These are phyloP conservation scores for Boulengeromyrus knoepffleri DNA, from an alignment of 2,113 vertebrate genomes.

Conservation along the genomic window DNA sequence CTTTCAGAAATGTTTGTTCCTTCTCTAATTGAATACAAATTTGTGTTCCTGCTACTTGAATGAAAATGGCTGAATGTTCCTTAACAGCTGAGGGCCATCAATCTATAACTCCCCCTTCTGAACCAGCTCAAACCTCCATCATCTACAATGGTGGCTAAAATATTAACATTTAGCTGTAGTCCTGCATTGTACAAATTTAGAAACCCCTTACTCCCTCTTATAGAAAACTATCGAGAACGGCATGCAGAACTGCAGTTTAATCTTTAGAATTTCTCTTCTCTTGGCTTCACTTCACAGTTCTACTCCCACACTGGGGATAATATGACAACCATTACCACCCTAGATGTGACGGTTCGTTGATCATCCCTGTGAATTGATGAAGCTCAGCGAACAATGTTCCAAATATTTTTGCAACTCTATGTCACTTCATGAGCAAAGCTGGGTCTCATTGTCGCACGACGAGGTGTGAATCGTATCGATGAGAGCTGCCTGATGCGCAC, in stretches of 20 bases:
- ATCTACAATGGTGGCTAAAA: neutral
- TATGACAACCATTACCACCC: neutral
- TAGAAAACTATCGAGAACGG: neutral
- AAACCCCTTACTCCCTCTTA: neutral
- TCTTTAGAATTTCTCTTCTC: neutral
- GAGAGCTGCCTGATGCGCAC: neutral
- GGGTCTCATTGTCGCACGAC: neutral
- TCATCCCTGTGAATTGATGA: neutral
- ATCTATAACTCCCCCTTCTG: neutral
- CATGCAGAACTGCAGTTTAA: neutral
- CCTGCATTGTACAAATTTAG: neutral
- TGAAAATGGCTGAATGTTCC: neutral
- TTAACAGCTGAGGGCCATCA: neutral
- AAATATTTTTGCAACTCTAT: neutral
- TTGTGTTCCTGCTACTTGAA: neutral
- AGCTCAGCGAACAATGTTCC: neutral
- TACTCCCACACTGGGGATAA: neutral
- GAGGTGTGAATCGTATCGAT: neutral
- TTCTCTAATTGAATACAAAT: neutral
- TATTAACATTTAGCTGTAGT: neutral
- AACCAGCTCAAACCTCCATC: neutral
- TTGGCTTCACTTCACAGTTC: neutral
- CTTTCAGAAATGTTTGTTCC: neutral
- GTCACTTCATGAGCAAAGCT: neutral
- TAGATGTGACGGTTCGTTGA: neutral